Base-by-base conservation (phyloP, 1,140 invertebrate genomes). In the Leptoteleia sp. region DNA sequence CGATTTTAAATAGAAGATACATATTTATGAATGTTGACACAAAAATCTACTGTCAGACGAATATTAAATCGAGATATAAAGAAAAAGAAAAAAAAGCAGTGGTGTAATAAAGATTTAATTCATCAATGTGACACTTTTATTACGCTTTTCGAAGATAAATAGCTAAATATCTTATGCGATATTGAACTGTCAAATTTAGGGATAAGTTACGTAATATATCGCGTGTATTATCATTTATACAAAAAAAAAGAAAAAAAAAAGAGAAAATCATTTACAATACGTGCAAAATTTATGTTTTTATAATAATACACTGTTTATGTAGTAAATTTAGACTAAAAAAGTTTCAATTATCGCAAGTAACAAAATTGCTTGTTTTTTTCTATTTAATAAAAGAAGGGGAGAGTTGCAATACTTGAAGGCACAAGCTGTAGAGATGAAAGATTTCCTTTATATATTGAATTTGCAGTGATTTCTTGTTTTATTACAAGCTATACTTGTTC, bases 371-470 rank as follows among this genome's bases (percentile, higher is more conserved):
- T 13, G 38, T 55, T 55, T 47, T 62, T 62, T 64, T 55, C 27
- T 38, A 57, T 72, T 62, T 72, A 72, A 55, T 72, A 64, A 55
- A 55, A 72, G 35, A 55, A 62, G 48, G 40, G 43, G 54, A 57
- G 40, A 50, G 54, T 71, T 55, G 13, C 35, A 40, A 16, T 43
- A 43, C 48, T 59, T 8, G 52, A 57, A 65, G 37, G 70, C 25
- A 62, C 31, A 45, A 67, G 31, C 17, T 45, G 38, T 22, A 67
- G 67, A 67, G 37, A 76, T 76, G 72, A 67, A 61, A 76, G 61
- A 76, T 75, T 75, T 76, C 42, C 45, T 67, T 76, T 55, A 45
- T 59, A 61, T 76, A 76, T 76, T 54, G 71, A 76, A 52, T 54
- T 67, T 40, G 71, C 54, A 61, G 62, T 67, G 71, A 76, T 67